These are phyloP conservation scores for Alloscopus bannaensis DNA, from an alignment of 2,888 invertebrate genomes.

Conservation along the genomic window DNA sequence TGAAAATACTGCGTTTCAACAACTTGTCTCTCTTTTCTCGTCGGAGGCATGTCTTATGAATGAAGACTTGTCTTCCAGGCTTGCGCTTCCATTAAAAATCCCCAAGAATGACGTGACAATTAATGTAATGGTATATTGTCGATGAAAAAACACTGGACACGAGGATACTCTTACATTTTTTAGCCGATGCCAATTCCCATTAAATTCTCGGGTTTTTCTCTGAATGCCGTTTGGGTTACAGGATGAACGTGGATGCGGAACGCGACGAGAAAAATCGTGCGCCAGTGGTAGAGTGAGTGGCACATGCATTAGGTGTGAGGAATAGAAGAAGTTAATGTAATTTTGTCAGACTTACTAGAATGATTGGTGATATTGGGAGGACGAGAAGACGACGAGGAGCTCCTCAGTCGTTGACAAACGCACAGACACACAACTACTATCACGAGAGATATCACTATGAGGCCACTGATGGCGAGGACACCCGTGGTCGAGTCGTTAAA, in stretches of 20 bases:
- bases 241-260: no score
- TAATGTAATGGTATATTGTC: slow-evolving; percentile 25
- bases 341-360: slow-evolving; percentile 70
- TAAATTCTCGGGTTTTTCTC: no score
- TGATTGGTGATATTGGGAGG: slow-evolving; percentile 72
- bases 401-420: slow-evolving; percentile 69
- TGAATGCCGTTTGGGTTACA: no score
- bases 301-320: no score
- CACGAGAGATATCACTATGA: slow-evolving; percentile 73
- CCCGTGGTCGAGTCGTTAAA: slow-evolving; percentile 70
- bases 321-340: not conserved
- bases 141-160: no score
- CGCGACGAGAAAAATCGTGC: no score
- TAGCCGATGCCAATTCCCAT: no score
- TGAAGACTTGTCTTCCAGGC: not conserved
- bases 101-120: slow-evolving; percentile 15
- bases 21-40: not conserved
- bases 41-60: slow-evolving; percentile 14
- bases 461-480: slow-evolving; percentile 71
- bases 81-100: not conserved
- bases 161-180: no score
- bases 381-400: slow-evolving; percentile 65
- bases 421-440: slow-evolving; percentile 72
- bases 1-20: slow-evolving; percentile 19
- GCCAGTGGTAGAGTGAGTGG: no score